Evolutionary conservation across 1,140 invertebrate genomes (phyloP).

Genomic region (Helicoverpa zea): DNA sequence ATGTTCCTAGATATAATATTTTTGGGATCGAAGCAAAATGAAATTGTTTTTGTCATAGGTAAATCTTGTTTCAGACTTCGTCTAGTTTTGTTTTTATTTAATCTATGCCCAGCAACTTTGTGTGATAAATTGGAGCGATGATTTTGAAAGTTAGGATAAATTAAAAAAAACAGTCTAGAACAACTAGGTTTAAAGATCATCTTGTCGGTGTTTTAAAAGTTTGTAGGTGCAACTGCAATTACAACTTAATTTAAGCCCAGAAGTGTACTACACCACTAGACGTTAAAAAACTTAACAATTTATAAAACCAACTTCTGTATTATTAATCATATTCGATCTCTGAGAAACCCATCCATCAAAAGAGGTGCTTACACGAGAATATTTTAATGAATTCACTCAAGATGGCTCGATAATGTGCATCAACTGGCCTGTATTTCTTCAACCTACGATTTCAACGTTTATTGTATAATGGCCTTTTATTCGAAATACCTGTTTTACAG

Average conservation of each 20-base stretch:
- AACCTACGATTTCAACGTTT: constrained; percentile 19
- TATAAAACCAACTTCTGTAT: constrained; percentile 2
- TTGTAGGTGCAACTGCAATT: not conserved
- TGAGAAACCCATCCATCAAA: constrained; percentile 27
- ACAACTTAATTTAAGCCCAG: not conserved
- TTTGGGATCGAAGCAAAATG: too few species aligned
- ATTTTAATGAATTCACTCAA: constrained; percentile 31
- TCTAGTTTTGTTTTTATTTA: too few species aligned
- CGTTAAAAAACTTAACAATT: not conserved
- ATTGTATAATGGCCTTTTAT: constrained; percentile 18
- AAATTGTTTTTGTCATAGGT: too few species aligned
- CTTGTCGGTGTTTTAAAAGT: too few species aligned
- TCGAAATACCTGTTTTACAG: constrained; percentile 18
- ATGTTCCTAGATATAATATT: too few species aligned
- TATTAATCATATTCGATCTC: constrained; percentile 19
- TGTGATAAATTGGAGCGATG: too few species aligned
- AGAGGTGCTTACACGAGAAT: constrained; percentile 22
- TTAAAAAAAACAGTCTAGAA: too few species aligned
- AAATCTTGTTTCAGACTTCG: too few species aligned
- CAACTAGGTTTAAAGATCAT: too few species aligned
- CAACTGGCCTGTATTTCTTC: not conserved
- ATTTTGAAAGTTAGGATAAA: too few species aligned
- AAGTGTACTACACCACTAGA: not conserved
- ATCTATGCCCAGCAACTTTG: too few species aligned
- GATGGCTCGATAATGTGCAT: constrained; percentile 32